Evolutionary conservation across 2,797 vertebrate species (phyloP).

Genomic region (Ctenopoma kingsleyae): DNA sequence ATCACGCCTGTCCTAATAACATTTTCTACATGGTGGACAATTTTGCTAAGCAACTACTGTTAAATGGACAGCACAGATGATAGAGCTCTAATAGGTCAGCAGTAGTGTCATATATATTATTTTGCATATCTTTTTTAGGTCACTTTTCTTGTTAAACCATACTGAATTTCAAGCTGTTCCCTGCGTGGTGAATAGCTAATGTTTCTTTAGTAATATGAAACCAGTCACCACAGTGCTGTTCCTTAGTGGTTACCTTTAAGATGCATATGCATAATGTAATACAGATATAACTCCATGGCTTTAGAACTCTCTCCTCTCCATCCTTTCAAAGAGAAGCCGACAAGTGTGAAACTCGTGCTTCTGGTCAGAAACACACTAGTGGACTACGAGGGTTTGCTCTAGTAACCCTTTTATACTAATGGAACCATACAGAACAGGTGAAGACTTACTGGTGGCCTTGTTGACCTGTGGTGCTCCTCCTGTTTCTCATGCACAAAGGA

Average conservation of each 20-base stretch:
- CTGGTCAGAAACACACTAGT: conserved; percentile 1
- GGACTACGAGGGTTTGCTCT: neutral
- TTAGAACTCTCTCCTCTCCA: neutral
- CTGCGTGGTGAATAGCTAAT: neutral
- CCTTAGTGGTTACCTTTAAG: neutral
- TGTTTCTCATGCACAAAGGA: no score
- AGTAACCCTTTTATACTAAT: conserved; percentile 1
- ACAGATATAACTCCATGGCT: neutral
- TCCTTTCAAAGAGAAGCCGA: neutral
- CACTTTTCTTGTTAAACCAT: no score
- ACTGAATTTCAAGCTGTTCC: neutral
- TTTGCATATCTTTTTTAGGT: no score
- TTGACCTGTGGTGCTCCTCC: neutral
- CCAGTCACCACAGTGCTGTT: neutral
- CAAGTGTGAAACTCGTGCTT: neutral
- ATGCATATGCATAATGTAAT: neutral
- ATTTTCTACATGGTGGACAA: no score
- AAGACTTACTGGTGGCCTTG: neutral
- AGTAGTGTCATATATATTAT: no score
- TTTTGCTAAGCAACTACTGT: no score
- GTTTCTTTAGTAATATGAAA: neutral
- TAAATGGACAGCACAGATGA: no score
- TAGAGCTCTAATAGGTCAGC: no score
- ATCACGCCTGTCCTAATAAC: no score
- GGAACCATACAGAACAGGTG: neutral